Base-by-base conservation (phyloP, 2,113 vertebrate genomes). In the Motacilla tschutschensis region DNA sequence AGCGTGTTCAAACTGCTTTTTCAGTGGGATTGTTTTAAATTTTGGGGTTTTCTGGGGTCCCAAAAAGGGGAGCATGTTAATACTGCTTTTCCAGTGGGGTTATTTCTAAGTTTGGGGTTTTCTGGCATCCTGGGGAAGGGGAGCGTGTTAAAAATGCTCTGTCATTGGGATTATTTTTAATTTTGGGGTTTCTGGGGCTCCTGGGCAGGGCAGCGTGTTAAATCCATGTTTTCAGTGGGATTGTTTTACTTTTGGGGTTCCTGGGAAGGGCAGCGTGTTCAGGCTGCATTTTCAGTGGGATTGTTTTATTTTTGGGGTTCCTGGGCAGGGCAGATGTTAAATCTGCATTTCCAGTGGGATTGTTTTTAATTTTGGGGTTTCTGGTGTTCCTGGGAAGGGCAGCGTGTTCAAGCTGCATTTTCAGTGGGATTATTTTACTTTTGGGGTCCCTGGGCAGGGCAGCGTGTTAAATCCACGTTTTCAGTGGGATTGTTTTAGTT, bases 301-400 rank as follows among this genome's bases (percentile, higher is more conserved):
- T 40, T 40, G 12, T 22, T 47, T 47, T 47, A 47, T 25, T 47
- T 47, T 47, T 38, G 26, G n/a, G 2, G 6, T 46, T 1, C 2
- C 4, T 1, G 1, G 1, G 11, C 29, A 46, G 6, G 19, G 10
- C 11, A 10, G 1, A 0, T 12, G 4, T 33, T 33, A 31, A 40
- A 38, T 2, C 8, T 2, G 1, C 2, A 17, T 6, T 50, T 22
- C 17, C 15, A 24, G 8, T 13, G 11, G 26, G 7, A 2, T 36
- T 36, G 21, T 48, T 21, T 66, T 21, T 21, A 17, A 22, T 38
- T 66, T 36, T 20, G 18, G 44, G 22, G 10, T 8, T 63, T 57
- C 24, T 47, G 29, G 22, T 2, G 4, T 33, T 1, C 4, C 8
- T 1, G 0, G 1, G 6, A 47, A 58, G 6, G 19, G 19, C 13